Evolutionary conservation across 2,113 vertebrate species (phyloP), one percentile per base, ranked within the genome.

Genomic region (Thryonomys swinderianus): DNA sequence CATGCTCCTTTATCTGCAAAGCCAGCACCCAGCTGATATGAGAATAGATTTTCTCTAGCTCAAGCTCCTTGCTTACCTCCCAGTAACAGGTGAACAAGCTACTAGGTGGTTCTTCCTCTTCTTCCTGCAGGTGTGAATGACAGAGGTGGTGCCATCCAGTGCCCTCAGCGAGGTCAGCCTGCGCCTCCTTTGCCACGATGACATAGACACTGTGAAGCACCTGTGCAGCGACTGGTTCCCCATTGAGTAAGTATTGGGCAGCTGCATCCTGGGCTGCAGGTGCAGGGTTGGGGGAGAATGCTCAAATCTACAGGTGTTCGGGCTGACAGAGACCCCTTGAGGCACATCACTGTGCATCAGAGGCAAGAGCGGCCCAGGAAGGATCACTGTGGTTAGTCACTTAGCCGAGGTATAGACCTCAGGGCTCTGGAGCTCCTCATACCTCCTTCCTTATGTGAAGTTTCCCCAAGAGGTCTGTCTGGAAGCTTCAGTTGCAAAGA

Each of bases 151-250:
- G 98, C 98, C 99, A 78, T 98, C 99, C 98, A 98, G 99, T 95
- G 99, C 99, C 96, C 99, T 99, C 97, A 99, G 99, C 59, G 99
- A 99, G 99, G 99, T 99, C 98, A 99, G 99, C 98, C 99, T 99
- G 98, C 99, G 99, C 96, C 99, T 99, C 88, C 99, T 99, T 88
- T 99, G 99, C 98, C 99, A 99, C 97, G 99, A 99, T 99, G 99
- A 99, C 99, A 99, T 99, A 99, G 99, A 99, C 96, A 99, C 98
- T 0, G 99, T 99, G 98, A 99, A 99, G 94, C 99, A 99, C 96
- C 99, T 99, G 96, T 99, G 99, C 40, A 98, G 99, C 0, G 99
- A 99, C 98, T 99, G 99, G 99, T 99, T 99, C 98, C 99, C 99
- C 93, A 99, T 99, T 3, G 99, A 99, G 99, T 99, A 98, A 83